Conservation (phyloP, 2,888 invertebrate species). For the Empis stercorea region DNA sequence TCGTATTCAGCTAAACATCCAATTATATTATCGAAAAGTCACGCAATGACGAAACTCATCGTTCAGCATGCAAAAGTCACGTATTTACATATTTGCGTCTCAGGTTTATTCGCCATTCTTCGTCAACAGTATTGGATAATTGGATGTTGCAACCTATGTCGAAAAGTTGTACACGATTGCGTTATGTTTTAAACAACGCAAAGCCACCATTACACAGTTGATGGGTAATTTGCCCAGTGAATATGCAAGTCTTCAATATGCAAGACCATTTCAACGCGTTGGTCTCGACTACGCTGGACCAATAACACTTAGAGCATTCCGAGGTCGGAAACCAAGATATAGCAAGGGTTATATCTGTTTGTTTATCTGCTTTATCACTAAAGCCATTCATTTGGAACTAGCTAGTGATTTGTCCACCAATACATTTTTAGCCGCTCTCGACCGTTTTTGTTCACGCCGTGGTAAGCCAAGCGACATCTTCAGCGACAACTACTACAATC, state of each 20-base stretch:
- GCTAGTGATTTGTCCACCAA: neutral
- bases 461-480: neutral
- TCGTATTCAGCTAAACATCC: neutral
- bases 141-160: neutral
- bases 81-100: constrained; percentile 1
- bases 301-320: neutral
- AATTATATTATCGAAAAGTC: neutral
- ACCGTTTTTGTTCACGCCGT: neutral
- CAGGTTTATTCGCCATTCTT: neutral
- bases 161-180: neutral
- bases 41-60: neutral
- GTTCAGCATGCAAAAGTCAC: neutral
- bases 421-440: neutral
- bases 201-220: neutral
- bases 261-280: too few species aligned
- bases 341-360: neutral
- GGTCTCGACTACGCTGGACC: constrained; percentile 7
- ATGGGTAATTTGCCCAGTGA: constrained; percentile 1
- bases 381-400: neutral
- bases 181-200: neutral
- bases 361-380: neutral
- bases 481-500: too few species aligned
- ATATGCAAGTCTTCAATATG: too few species aligned
- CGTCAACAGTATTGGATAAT: constrained; percentile 7
- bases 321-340: neutral